Conservation (phyloP, 2,797 vertebrate genomes). For the Lacerta viridis region DNA sequence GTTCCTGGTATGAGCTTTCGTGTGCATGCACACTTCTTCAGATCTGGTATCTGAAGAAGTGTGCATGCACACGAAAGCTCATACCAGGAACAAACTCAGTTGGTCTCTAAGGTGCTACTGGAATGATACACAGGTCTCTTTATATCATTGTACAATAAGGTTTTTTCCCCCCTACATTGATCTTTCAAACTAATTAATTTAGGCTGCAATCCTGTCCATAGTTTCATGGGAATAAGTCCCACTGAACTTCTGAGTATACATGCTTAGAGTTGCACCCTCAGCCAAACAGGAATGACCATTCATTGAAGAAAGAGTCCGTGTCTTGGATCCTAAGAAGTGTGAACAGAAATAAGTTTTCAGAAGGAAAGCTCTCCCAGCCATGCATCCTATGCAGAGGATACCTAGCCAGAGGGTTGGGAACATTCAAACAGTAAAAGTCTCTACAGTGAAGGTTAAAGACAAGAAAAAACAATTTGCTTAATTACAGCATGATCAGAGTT, state of each 20-base stretch:
- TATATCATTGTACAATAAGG: background rate
- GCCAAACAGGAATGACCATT: background rate
- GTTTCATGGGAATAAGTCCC: background rate
- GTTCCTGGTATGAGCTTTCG: too few species aligned
- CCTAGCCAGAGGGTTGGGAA: background rate
- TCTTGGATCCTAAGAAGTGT: background rate
- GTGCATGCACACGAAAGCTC: too few species aligned
- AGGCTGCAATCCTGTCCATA: background rate
- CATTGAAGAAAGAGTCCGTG: background rate
- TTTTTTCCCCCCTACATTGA: background rate
- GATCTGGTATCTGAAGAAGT: too few species aligned
- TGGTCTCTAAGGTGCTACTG: too few species aligned
- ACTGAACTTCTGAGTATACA: background rate
- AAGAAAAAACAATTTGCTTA: slow-evolving; percentile 9
- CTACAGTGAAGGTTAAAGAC: background rate
- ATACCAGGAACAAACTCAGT: too few species aligned
- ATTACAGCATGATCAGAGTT: slow-evolving; percentile 4
- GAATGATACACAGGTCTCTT: background rate
- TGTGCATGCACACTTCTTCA: too few species aligned
- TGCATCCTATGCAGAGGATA: too few species aligned
- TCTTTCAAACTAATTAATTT: background rate
- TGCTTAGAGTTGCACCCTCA: background rate
- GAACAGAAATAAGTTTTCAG: background rate
- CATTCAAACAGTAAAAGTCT: background rate
- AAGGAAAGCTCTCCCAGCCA: background rate